phyloP scores from a whole-genome alignment of 2,797 vertebrate genomes.

The Hypotaenidia philippensis region DNA sequence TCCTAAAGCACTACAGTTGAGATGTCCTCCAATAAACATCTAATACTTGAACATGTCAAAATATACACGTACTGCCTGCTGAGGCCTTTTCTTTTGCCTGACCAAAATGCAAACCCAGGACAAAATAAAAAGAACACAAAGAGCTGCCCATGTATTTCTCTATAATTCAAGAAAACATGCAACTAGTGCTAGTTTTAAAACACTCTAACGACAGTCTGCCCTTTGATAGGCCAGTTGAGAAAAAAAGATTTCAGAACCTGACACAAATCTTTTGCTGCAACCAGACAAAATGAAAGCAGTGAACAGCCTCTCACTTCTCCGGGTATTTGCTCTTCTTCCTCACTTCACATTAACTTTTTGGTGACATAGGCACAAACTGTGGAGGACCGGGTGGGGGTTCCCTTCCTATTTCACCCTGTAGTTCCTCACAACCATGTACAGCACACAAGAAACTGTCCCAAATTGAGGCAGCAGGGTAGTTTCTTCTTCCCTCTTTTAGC shows the following conservation, averaged over 20 bases:
- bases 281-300: background rate
- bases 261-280: background rate
- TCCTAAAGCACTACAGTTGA: background rate
- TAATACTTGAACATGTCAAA: background rate
- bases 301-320: background rate
- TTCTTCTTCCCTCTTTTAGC: background rate
- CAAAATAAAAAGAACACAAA: background rate
- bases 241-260: background rate
- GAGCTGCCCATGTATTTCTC: background rate
- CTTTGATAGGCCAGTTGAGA: background rate
- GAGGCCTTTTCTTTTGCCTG: background rate
- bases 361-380: background rate
- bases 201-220: fast-evolving
- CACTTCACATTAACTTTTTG: background rate
- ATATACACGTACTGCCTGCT: background rate
- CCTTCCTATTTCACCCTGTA: background rate
- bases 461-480: background rate
- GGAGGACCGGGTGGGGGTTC: background rate
- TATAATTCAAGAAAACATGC: background rate
- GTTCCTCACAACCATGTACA: background rate
- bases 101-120: background rate
- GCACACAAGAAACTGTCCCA: background rate
- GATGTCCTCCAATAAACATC: background rate
- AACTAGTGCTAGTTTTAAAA: background rate
- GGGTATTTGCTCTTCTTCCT: background rate